Evolutionary conservation across 2,113 vertebrate genomes (phyloP), one percentile per base, ranked within the genome.

Genomic region (Alosa alosa): DNA sequence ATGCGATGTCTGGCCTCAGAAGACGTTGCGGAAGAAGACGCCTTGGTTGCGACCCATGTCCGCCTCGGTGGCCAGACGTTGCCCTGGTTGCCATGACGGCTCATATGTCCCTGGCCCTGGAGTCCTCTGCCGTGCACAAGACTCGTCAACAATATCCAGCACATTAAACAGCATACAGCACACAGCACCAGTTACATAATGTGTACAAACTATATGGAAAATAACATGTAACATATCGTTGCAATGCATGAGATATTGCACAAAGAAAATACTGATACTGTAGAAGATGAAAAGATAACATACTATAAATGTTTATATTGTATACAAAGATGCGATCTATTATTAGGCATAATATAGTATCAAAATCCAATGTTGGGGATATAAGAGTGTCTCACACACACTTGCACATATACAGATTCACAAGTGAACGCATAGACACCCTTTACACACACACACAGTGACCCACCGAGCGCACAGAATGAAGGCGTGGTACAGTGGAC

Each of bases 401-500:
- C n/a, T 44, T 44, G 4, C 41, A 44, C 41, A 44, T 4, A 44
- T 44, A 44, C 41, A 44, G 31, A 31, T 31, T 31, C 31, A 31
- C 31, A 78, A 0, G 31, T 15, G 5, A 9, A 78, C 10, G 39
- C 36, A 78, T 10, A 78, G 31, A 78, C 72, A 36, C 13, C 2
- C 68, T 4, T 60, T 60, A 39, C 64, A 68, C 64, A 25, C 31
- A 75, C 68, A 78, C 13, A 78, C 9, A 17, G 25, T 75, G 68
- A 75, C 96, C 96, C 90, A 97, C 96, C 20, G 93, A 94, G 85
- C 47, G 31, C 0, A 85, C 11, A 1, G 89, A 84, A 83, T 94
- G 85, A 75, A 97, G 93, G 22, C 95, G 93, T 4, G 96, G 96
- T 22, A 96, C 90, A 20, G 83, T 95, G 64, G 95, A 97, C 39